Base-by-base conservation (phyloP, 2,113 vertebrate genomes). In the Syngnathoides biaculeatus region DNA sequence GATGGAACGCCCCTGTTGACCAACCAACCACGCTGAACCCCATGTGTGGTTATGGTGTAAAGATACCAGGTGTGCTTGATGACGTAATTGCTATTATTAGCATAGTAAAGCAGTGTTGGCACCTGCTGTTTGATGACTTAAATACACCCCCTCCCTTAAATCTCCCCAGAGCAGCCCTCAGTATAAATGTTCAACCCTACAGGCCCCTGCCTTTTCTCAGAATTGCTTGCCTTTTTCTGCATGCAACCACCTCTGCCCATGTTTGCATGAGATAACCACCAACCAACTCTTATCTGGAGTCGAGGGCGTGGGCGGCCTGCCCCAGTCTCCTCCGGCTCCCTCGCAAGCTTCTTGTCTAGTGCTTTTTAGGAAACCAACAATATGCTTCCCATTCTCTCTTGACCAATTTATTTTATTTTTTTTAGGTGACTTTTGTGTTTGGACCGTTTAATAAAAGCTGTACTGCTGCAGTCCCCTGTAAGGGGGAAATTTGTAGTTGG, bases 191-290 rank as follows among this genome's bases (percentile, higher is more conserved):
- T 0, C 19, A 7, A 15, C 11, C 55, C 24, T 57, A 19, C 20
- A 24, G 22, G 14, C 62, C 22, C 13, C 43, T 47, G 9, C 8
- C 19, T 8, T 68, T 74, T 48, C 55, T 55, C 38, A 8, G 26
- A 80, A 73, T 47, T 15, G 14, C 24, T 30, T 4, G 0, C 20
- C 64, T 38, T 15, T 17, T 17, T 17, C 39, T 60, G 0, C 40
- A 40, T 5, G 20, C 38, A 19, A 39, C 30, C 42, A n/a, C 69
- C 55, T 61, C 72, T 42, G 67, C 62, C 11, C 10, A 0, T 78
- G 80, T 74, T 67, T 26, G 47, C 5, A 40, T 17, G 66, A 77
- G 87, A 87, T 88, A 83, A 87, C 64, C 20, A 2, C 59, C 14
- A 43, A 35, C 1, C 4, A 1, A 9, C 26, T 43, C 67, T 83